Conservation (phyloP, 2,888 invertebrate genomes). For the Synanthedon andrenaeformis region DNA sequence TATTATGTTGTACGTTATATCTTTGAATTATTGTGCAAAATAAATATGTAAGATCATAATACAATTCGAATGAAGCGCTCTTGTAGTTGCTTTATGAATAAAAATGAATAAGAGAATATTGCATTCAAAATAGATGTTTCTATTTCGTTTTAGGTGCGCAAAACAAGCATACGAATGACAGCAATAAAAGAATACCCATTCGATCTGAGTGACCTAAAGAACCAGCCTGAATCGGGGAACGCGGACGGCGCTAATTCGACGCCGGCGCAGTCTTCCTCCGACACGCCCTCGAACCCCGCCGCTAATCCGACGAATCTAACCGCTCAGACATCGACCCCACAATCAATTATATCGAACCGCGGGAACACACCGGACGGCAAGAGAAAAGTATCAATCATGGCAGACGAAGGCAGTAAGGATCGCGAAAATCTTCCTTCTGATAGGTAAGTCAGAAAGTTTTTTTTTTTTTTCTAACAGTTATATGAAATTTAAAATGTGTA, state of each 20-base stretch:
- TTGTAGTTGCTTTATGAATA: no score
- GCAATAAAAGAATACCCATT: slow-evolving; percentile 67
- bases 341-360: slow-evolving; percentile 4
- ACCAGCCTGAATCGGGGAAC: slow-evolving; percentile 19
- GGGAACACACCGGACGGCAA: slow-evolving; percentile 48
- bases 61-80: no score
- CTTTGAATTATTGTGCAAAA: no score
- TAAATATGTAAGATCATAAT: no score
- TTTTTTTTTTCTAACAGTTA: neutral
- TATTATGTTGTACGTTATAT: no score
- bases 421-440: slow-evolving; percentile 77
- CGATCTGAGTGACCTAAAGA: slow-evolving; percentile 56
- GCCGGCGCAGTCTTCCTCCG: slow-evolving; percentile 9
- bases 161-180: slow-evolving; percentile 65
- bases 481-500: no score
- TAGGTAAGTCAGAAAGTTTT: slow-evolving; percentile 49
- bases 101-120: no score
- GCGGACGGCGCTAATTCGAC: slow-evolving; percentile 13
- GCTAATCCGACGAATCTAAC: slow-evolving; percentile 5
- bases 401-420: slow-evolving; percentile 68
- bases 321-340: slow-evolving; percentile 7
- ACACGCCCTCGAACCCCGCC: neutral
- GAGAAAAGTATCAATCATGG: slow-evolving; percentile 74
- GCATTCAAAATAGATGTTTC: neutral
- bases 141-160: slow-evolving; percentile 46